These are phyloP conservation scores for Gallinago undulata DNA, from an alignment of 2,113 vertebrate genomes.

Conservation along the genomic window DNA sequence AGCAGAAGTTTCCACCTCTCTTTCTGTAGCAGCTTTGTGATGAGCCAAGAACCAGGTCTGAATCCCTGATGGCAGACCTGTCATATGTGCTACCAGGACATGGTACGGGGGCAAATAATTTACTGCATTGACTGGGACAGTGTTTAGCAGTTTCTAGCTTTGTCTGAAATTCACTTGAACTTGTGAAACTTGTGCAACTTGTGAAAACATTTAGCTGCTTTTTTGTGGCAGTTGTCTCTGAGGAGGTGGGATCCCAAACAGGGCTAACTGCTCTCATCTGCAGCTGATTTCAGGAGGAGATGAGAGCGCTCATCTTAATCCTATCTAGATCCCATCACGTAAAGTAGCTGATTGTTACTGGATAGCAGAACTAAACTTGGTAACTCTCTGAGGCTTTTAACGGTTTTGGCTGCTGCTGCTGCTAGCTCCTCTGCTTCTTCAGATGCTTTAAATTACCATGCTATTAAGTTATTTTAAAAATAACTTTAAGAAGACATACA, in stretches of 20 bases:
- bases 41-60: not conserved
- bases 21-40: not conserved
- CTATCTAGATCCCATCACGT: not conserved
- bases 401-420: not conserved
- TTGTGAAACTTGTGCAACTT: too few species aligned
- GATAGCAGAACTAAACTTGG: not conserved
- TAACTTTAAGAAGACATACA: not conserved
- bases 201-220: not conserved
- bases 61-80: not conserved
- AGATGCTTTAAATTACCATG: not conserved
- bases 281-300: not conserved
- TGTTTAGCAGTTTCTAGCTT: not conserved
- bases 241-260: not conserved
- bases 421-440: not conserved
- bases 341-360: not conserved
- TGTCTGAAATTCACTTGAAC: not conserved
- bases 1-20: not conserved
- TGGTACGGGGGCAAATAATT: not conserved
- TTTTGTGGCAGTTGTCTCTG: not conserved
- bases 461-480: not conserved
- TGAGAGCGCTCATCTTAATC: not conserved
- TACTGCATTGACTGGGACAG: not conserved
- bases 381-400: not conserved
- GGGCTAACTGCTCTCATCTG: not conserved
- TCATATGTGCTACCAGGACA: not conserved